A percentile compares a stretch with the other conserved stretches of the same genome.
These are phyloP conservation scores for Catharus fuscescens DNA, from an alignment of 2,113 vertebrate species.

Conservation along the genomic window DNA sequence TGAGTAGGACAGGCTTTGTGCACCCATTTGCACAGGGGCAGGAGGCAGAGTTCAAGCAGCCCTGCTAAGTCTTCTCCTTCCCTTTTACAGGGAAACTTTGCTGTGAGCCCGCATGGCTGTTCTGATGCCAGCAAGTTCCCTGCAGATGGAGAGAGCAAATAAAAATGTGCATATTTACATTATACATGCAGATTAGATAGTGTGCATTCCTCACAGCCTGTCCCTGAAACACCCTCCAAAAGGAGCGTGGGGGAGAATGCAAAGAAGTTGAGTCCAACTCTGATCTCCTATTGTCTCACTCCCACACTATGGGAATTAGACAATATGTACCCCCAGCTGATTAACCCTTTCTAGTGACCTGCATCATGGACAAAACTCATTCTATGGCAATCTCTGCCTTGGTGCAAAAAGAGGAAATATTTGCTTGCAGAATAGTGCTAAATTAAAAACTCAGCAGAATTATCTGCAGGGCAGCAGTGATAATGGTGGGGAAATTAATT, in stretches of 20 bases:
- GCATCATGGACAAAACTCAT: background rate
- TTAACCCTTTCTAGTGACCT: slow-evolving; percentile 32
- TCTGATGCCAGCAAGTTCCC: slow-evolving; percentile 63
- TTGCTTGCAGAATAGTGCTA: background rate
- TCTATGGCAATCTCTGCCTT: background rate
- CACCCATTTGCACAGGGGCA: background rate
- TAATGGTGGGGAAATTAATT: background rate
- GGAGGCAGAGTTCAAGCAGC: background rate
- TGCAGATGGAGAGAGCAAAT: slow-evolving; percentile 64
- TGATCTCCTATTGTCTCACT: slow-evolving; percentile 39
- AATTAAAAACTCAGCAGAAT: background rate
- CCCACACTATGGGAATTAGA: background rate
- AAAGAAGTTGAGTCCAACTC: slow-evolving; percentile 46
- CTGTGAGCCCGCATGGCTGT: slow-evolving; percentile 38
- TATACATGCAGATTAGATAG: slow-evolving; percentile 73
- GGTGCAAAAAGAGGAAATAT: background rate
- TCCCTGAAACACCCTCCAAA: slow-evolving; percentile 72
- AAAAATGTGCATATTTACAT: slow-evolving; percentile 58
- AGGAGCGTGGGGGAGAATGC: slow-evolving; percentile 57
- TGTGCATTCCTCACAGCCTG: slow-evolving; percentile 67
- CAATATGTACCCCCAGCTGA: background rate
- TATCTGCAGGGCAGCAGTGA: background rate
- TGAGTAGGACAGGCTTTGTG: background rate
- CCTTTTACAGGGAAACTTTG: slow-evolving; percentile 1
- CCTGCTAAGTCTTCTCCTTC: background rate